Conservation (phyloP, 2,797 vertebrate genomes). For the Galagoides demidoff region DNA sequence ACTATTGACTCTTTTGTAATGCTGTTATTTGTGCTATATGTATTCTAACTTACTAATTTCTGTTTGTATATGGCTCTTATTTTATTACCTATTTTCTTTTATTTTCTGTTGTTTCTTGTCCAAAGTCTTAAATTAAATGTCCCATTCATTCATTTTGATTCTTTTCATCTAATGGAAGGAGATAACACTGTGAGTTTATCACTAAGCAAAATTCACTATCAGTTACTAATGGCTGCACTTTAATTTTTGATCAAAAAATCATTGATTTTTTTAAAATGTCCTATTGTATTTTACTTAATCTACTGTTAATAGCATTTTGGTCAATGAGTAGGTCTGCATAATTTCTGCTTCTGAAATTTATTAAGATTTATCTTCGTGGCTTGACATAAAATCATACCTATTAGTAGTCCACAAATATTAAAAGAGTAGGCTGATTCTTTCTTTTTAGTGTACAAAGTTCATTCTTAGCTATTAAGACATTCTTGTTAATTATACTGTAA, state of each 20-base stretch:
- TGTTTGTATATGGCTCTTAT: not conserved
- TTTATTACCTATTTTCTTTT: constrained; percentile 29
- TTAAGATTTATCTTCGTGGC: constrained; percentile 5
- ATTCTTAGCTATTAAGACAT: constrained; percentile 46
- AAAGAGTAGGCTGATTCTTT: not conserved
- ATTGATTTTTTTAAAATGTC: not conserved
- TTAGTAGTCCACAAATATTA: not conserved
- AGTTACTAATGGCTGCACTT: not conserved
- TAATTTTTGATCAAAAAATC: constrained; percentile 24
- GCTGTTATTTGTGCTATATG: not conserved
- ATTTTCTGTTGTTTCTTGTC: constrained; percentile 18
- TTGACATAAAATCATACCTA: not conserved
- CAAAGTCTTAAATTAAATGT: constrained; percentile 10
- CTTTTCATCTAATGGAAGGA: constrained; percentile 1
- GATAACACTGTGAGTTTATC: not conserved
- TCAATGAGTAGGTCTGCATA: not conserved
- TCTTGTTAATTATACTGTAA: not conserved
- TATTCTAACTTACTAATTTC: constrained; percentile 65
- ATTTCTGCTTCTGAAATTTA: constrained; percentile 45
- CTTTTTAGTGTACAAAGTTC: not conserved
- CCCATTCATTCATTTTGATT: not conserved
- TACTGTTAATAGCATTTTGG: not conserved
- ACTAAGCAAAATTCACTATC: not conserved
- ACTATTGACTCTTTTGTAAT: constrained; percentile 4
- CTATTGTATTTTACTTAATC: constrained; percentile 23